phyloP scores from a whole-genome alignment of 1,140 invertebrate species.

The Dendroctonus ponderosae region DNA sequence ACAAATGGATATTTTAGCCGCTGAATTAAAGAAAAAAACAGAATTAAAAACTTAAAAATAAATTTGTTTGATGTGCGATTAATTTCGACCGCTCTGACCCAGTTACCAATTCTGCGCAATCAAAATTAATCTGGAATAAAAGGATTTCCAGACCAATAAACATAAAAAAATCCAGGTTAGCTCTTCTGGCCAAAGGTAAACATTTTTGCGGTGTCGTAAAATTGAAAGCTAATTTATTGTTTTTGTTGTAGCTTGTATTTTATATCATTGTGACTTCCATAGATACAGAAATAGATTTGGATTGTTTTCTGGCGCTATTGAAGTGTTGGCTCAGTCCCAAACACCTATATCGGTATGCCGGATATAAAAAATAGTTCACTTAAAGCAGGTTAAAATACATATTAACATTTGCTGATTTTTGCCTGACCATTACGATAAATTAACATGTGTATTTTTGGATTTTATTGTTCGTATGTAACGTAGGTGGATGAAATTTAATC shows the following conservation, averaged over 20 bases:
- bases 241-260: slow-evolving; percentile 19
- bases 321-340: slow-evolving; percentile 20
- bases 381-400: slow-evolving; percentile 1
- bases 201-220: slow-evolving; percentile 30
- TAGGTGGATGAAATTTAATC: no score
- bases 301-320: slow-evolving; percentile 10
- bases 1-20: slow-evolving; percentile 23
- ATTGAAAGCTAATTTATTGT: slow-evolving; percentile 30
- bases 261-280: slow-evolving; percentile 21
- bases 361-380: slow-evolving; percentile 20
- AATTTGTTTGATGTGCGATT: slow-evolving; percentile 23
- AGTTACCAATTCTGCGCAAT: slow-evolving; percentile 11
- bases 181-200: slow-evolving; percentile 31
- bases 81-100: slow-evolving; percentile 19
- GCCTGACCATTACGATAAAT: no score
- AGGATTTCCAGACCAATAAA: slow-evolving; percentile 25
- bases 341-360: slow-evolving; percentile 15
- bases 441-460: no score
- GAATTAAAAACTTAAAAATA: slow-evolving; percentile 31
- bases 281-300: slow-evolving; percentile 25
- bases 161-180: slow-evolving; percentile 33
- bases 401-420: no score
- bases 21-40: slow-evolving; percentile 15
- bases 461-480: no score
- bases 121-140: slow-evolving; percentile 27